phyloP scores from a whole-genome alignment of 2,113 vertebrate genomes.

The Gallinago media region DNA sequence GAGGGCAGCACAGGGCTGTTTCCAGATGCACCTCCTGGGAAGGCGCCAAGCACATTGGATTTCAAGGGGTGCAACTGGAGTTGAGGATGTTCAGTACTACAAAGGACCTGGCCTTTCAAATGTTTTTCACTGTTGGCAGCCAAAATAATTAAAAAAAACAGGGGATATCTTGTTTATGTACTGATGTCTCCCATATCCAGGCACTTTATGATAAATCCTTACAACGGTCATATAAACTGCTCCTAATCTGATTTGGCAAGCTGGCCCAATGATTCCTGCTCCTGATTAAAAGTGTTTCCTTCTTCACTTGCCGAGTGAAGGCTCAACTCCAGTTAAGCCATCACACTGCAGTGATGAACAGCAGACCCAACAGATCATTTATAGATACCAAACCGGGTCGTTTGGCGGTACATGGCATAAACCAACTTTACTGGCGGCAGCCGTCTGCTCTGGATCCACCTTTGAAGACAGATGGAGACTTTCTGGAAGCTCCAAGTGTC shows the following conservation, averaged over 20 bases:
- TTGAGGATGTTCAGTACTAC: background rate
- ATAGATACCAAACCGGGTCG: background rate
- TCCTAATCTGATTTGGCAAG: conserved; percentile 38
- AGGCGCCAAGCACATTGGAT: background rate
- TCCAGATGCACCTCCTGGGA: background rate
- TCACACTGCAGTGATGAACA: background rate
- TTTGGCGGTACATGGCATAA: background rate
- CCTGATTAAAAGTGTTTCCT: background rate
- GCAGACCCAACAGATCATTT: background rate
- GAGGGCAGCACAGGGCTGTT: background rate
- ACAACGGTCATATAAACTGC: background rate
- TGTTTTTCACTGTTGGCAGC: background rate
- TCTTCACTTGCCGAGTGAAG: background rate
- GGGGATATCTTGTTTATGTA: background rate
- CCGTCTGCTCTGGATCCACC: background rate
- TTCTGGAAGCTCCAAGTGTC: background rate
- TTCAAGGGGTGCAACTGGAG: background rate
- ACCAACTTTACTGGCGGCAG: background rate
- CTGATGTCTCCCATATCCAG: background rate
- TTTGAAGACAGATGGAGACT: background rate
- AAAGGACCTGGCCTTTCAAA: background rate
- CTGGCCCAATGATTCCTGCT: background rate
- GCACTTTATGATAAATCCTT: background rate
- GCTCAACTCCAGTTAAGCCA: background rate
- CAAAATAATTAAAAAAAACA: background rate